Conservation (phyloP, 2,113 vertebrate species). For the Xiphophorus hellerii region DNA sequence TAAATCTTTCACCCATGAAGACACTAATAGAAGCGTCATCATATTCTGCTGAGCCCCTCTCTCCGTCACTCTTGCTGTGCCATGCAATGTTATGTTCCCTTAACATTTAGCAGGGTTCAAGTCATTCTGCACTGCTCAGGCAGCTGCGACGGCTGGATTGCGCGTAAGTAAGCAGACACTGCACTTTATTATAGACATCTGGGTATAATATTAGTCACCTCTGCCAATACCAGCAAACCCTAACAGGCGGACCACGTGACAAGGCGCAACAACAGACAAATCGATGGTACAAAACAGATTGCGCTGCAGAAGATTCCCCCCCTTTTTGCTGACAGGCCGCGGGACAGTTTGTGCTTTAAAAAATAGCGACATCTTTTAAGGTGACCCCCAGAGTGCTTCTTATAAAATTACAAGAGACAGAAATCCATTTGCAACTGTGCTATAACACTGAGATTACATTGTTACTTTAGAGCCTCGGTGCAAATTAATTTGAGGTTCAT, state of each 20-base stretch:
- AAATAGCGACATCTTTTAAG: conserved; percentile 85
- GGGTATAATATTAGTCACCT: conserved; percentile 86
- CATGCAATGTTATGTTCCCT: conserved; percentile 69
- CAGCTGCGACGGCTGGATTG: conserved; percentile 76
- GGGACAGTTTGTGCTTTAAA: conserved; percentile 82
- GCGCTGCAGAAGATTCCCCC: conserved; percentile 76
- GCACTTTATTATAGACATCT: conserved; percentile 83
- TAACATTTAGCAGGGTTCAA: conserved; percentile 80
- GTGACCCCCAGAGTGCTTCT: conserved; percentile 84
- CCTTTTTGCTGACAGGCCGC: conserved; percentile 79
- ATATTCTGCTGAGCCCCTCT: conserved; percentile 71
- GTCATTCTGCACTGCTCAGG: conserved; percentile 77
- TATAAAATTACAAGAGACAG: conserved; percentile 85
- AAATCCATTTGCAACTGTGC: conserved; percentile 85
- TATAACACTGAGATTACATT: conserved; percentile 84
- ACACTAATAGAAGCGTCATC: conserved; percentile 71
- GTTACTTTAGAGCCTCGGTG: conserved; percentile 81
- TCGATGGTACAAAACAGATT: conserved; percentile 84
- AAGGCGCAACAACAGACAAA: conserved; percentile 77
- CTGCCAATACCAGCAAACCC: conserved; percentile 78
- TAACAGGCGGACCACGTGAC: conserved; percentile 80
- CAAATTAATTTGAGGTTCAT: conserved; percentile 85
- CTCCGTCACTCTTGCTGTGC: conserved; percentile 55
- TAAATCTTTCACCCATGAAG: conserved; percentile 40
- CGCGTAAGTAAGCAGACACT: conserved; percentile 81